Conservation (phyloP, 2,113 vertebrate species). For the Malurus cyaneus region DNA sequence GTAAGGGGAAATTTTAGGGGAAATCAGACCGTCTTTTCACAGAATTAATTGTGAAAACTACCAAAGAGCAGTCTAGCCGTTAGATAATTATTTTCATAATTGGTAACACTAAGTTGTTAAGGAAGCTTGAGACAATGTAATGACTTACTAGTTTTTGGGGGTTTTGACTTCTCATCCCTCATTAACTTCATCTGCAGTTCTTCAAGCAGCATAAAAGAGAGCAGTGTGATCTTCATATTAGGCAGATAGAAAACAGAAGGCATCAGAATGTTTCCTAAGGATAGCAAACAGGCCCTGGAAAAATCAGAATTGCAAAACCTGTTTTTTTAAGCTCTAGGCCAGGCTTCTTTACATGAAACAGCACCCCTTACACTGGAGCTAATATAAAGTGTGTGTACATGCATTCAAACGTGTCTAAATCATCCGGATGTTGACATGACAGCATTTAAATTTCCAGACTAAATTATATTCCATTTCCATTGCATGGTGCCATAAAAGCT, state of each 20-base stretch:
- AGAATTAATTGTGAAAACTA: not conserved
- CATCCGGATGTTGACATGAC: constrained; percentile 3
- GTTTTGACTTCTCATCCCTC: not conserved
- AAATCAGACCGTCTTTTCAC: not conserved
- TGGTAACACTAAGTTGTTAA: not conserved
- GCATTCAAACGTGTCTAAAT: not conserved
- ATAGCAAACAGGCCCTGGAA: not conserved
- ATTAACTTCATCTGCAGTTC: not conserved
- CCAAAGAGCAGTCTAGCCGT: not conserved
- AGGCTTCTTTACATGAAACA: constrained; percentile 6
- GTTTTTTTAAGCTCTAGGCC: not conserved
- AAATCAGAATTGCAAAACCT: not conserved
- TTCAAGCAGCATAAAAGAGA: not conserved
- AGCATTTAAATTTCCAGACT: constrained; percentile 8
- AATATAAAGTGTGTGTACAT: not conserved
- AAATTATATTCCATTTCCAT: constrained; percentile 14
- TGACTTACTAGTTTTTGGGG: not conserved
- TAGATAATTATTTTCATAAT: not conserved
- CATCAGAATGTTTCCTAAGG: constrained; percentile 1
- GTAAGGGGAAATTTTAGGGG: not conserved
- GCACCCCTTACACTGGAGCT: not conserved
- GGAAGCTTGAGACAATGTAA: not conserved
- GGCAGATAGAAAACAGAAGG: constrained; percentile 15
- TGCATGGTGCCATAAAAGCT: not conserved
- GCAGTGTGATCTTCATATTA: not conserved